A percentile compares a stretch with the other conserved stretches of the same genome.
These are phyloP conservation scores for Chloropsis hardwickii DNA, from an alignment of 2,113 vertebrate species.

Conservation along the genomic window DNA sequence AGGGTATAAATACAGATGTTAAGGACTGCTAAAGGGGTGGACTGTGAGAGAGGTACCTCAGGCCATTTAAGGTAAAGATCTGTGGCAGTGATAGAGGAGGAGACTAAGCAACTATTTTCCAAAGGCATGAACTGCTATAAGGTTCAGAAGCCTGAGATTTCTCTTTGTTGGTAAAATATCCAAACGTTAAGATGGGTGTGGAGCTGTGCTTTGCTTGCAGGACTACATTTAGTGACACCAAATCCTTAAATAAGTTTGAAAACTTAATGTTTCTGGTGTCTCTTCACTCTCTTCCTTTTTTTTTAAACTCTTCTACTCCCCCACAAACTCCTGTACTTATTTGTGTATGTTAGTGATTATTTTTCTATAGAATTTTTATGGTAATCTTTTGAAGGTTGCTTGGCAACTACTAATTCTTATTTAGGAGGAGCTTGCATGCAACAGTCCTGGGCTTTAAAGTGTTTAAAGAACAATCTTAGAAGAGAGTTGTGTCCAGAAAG, in stretches of 20 bases:
- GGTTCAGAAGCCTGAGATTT: background rate
- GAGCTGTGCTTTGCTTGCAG: background rate
- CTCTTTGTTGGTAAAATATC: background rate
- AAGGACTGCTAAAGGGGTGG: background rate
- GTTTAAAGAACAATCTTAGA: background rate
- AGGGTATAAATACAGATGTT: background rate
- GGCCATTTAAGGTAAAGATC: background rate
- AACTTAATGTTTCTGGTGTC: background rate
- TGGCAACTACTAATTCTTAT: background rate
- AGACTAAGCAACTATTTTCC: background rate
- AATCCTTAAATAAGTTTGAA: background rate
- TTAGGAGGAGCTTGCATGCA: background rate
- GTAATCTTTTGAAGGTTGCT: background rate
- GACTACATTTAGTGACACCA: background rate
- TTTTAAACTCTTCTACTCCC: background rate
- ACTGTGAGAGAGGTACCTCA: background rate
- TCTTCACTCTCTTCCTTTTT: background rate
- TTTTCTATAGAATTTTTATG: background rate
- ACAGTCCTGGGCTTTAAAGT: background rate
- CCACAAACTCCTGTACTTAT: background rate
- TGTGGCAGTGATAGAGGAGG: background rate
- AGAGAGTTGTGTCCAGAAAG: background rate
- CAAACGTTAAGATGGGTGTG: background rate
- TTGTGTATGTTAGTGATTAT: background rate
- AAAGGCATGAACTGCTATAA: background rate